Conservation (phyloP, 37 sponge, comb jelly and placozoan species). For the Chondrosia reniformis region DNA sequence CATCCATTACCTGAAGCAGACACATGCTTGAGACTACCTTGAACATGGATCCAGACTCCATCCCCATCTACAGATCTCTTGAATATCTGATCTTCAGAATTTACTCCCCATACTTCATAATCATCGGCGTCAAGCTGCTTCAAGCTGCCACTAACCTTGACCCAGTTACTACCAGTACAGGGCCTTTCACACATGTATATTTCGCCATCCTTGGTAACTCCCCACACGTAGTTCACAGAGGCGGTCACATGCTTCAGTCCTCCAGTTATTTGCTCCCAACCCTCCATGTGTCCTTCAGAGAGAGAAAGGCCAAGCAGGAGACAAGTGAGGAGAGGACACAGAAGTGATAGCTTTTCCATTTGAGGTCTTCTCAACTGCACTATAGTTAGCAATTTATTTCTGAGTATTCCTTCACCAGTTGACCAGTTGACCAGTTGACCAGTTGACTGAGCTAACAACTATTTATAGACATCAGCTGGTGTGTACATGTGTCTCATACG, state of each 20-base stretch:
- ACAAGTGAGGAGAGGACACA: too few relatives aligned
- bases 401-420: too few relatives aligned
- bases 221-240: constrained; percentile 26
- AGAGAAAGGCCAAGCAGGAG: too few relatives aligned
- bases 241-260: constrained; percentile 26
- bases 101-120: constrained; percentile 14
- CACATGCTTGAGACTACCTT: constrained; percentile 34
- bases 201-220: not conserved
- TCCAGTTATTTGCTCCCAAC: not conserved
- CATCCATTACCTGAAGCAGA: constrained; percentile 67
- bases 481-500: too few relatives aligned
- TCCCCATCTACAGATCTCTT: not conserved
- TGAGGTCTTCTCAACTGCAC: too few relatives aligned
- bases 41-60: not conserved
- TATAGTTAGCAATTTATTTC: too few relatives aligned
- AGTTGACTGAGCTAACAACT: too few relatives aligned
- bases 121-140: constrained; percentile 22
- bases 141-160: not conserved
- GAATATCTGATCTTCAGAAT: constrained; percentile 1
- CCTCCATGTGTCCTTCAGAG: too few relatives aligned
- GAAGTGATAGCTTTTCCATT: too few relatives aligned
- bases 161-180: constrained; percentile 3
- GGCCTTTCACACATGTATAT: constrained; percentile 14
- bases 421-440: too few relatives aligned
- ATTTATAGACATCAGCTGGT: too few relatives aligned